Base-by-base conservation (phyloP, 2,113 vertebrate genomes). In the Odocoileus hemionus region DNA sequence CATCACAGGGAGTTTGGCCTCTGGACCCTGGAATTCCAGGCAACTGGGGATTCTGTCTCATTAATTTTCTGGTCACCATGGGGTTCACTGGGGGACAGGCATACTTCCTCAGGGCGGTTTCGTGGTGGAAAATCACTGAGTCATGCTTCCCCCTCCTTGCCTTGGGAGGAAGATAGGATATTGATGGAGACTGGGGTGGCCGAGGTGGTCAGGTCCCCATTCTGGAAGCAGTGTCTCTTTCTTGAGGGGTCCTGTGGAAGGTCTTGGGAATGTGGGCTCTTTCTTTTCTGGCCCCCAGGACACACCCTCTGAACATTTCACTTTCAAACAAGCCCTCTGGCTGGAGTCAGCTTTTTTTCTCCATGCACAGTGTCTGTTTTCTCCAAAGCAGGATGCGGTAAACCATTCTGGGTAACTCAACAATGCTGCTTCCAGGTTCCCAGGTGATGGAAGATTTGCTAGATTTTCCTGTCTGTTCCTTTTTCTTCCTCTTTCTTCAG, bases 121-220 rank as follows among this genome's bases (percentile, higher is more conserved):
- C 14, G 16, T 43, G 39, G 33, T 30, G 33, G 39, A 25, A 70
- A 61, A 36, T 36, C 58, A 33, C 33, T 8, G 39, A 21, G 58
- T 54, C 0, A 0, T 3, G 3, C 19, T 4, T 5, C n/a, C 39
- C 39, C 39, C 30, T 84, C 50, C 64, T 89, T 1, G 54, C 19
- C 14, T n/a, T 25, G 50, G 39, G 82, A 55, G 39, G 74, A 23
- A 55, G 13, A 21, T 1, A 28, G 93, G 19, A 15, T 45, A 1
- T 1, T 2, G 52, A 36, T 5, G 28, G 85, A 2, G 13, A 16
- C 3, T 36, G 43, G 10, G 54, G 30, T 17, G 39, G 43, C 1
- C 0, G 58, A 7, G 1, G 26, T 8, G 15, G 11, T 7, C 43
- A 8, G 76, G 54, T 15, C 16, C n/a, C 1, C 5, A 0, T 6